A percentile compares a stretch with the other conserved stretches of the same genome.
These are phyloP conservation scores for Dolomedes plantarius DNA, from an alignment of 2,888 invertebrate genomes.

Conservation along the genomic window DNA sequence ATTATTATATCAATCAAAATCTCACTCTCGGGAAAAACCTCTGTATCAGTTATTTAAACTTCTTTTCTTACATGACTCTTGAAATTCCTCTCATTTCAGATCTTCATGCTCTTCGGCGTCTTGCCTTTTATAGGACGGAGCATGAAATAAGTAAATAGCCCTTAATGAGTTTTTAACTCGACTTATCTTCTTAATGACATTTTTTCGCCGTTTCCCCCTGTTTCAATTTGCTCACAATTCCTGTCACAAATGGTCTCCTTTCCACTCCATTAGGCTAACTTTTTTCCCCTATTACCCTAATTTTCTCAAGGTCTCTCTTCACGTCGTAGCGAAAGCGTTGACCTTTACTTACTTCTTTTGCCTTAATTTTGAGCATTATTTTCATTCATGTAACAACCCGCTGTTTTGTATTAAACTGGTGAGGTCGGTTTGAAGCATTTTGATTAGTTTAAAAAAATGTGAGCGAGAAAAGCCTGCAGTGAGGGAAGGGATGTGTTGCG, in stretches of 20 bases:
- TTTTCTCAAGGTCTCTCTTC: conserved; percentile 39
- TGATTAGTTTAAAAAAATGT: neutral
- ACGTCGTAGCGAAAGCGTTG: conserved; percentile 1
- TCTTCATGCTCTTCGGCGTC: no score
- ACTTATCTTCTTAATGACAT: neutral
- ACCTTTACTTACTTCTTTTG: neutral
- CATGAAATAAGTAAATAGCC: neutral
- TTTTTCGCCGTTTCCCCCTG: neutral
- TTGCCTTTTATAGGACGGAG: no score
- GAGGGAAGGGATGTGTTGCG: neutral
- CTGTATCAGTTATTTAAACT: no score
- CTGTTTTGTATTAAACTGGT: neutral
- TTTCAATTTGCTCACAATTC: neutral
- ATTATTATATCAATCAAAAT: no score
- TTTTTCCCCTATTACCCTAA: conserved; percentile 46
- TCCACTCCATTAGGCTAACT: conserved; percentile 14
- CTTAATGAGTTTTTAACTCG: neutral
- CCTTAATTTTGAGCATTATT: neutral
- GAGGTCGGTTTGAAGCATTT: neutral
- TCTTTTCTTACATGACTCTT: no score
- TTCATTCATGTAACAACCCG: neutral
- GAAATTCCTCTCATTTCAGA: no score
- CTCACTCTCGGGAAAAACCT: no score
- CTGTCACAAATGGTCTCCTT: conserved; percentile 15
- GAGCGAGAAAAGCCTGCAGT: neutral